Evolutionary conservation across 2,113 vertebrate species (phyloP).

Genomic region (Pleuronectes platessa): DNA sequence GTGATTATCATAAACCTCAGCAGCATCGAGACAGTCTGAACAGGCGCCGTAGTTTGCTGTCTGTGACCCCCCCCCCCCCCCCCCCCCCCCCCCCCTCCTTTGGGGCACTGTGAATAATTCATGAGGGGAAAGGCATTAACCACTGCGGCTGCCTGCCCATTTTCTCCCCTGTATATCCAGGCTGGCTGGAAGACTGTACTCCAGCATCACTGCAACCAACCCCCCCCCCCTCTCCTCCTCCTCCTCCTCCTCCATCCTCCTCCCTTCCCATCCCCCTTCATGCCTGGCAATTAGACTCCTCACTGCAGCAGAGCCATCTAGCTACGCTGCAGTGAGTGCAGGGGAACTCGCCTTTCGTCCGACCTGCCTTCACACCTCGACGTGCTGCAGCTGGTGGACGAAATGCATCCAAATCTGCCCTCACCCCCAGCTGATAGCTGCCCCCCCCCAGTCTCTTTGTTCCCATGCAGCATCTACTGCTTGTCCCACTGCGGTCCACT

Average conservation of each 20-base stretch:
- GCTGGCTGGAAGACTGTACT: conserved; percentile 68
- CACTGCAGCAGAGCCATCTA: conserved; percentile 75
- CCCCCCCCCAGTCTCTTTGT: conserved; percentile 36
- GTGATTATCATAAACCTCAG: conserved; percentile 33
- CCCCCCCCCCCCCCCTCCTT: conserved; percentile 46
- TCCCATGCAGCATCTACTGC: conserved; percentile 34
- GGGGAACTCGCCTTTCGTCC: conserved; percentile 55
- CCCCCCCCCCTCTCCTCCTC: conserved; percentile 27
- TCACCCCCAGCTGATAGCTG: not conserved
- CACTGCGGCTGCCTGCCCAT: conserved; percentile 46
- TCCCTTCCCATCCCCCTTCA: conserved; percentile 59
- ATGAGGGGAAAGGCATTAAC: conserved; percentile 63
- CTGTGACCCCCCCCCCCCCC: conserved; percentile 41
- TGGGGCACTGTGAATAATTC: conserved; percentile 73
- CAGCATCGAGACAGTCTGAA: conserved; percentile 18
- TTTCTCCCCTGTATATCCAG: conserved; percentile 27
- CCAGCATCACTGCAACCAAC: conserved; percentile 68
- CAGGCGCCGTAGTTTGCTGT: conserved; percentile 30
- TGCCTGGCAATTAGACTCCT: conserved; percentile 70
- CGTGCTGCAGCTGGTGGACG: conserved; percentile 16
- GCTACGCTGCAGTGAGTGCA: conserved; percentile 60
- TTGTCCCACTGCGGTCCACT: conserved; percentile 64
- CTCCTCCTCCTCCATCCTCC: conserved; percentile 1
- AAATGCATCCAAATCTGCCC: conserved; percentile 22
- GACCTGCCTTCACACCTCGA: conserved; percentile 49